phyloP scores from a whole-genome alignment of 1,140 invertebrate species.

The Megalonaias nervosa region DNA sequence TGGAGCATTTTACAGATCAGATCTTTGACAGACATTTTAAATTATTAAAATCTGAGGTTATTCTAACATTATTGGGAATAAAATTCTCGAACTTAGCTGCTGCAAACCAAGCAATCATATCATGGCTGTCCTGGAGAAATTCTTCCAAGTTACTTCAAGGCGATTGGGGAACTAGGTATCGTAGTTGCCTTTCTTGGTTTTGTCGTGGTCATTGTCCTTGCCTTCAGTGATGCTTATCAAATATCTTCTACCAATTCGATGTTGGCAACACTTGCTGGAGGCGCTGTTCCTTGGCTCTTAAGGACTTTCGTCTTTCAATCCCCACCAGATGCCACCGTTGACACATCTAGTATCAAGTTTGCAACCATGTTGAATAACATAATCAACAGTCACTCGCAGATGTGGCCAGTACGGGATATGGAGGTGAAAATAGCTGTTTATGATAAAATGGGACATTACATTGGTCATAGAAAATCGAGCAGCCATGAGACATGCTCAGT shows the following conservation, averaged over 20 bases:
- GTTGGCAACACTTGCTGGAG: slow-evolving; percentile 53
- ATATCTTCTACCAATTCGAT: slow-evolving; percentile 58
- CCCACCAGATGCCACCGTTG: slow-evolving; percentile 23
- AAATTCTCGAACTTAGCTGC: too few species aligned
- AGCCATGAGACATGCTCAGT: too few species aligned
- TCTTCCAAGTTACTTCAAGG: slow-evolving; percentile 33
- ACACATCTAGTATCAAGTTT: slow-evolving; percentile 52
- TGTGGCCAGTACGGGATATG: slow-evolving; percentile 55
- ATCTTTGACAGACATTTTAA: too few species aligned
- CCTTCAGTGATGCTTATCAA: slow-evolving; percentile 55
- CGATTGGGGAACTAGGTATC: slow-evolving; percentile 36
- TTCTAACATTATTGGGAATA: too few species aligned
- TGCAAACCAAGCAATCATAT: slow-evolving; percentile 42
- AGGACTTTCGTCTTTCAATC: slow-evolving; percentile 45
- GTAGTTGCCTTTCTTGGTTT: slow-evolving; percentile 57
- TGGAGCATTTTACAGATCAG: too few species aligned
- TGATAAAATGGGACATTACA: too few species aligned
- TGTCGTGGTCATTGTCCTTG: slow-evolving; percentile 54
- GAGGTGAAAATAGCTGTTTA: neutral
- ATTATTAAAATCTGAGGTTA: too few species aligned
- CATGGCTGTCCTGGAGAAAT: slow-evolving; percentile 49
- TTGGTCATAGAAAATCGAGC: too few species aligned
- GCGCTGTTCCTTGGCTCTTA: slow-evolving; percentile 57
- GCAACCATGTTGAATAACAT: slow-evolving; percentile 41
- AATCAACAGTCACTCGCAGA: slow-evolving; percentile 45